Evolutionary conservation across 2,113 vertebrate species (phyloP).

Genomic region (Pseudopipra pipra): DNA sequence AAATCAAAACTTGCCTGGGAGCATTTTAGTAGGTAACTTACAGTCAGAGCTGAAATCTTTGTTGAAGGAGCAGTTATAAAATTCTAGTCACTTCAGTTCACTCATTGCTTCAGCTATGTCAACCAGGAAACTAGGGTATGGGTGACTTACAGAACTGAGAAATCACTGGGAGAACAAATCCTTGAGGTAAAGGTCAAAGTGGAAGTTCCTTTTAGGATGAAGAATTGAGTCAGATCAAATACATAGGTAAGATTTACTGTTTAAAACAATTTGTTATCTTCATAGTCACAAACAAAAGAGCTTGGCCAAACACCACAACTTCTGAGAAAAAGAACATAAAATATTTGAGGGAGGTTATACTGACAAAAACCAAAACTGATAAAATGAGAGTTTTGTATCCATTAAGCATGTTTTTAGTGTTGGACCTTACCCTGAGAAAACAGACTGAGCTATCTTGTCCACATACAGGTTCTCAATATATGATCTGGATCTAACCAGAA

Average conservation of each 20-base stretch:
- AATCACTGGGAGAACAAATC: background rate
- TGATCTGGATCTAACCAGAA: background rate
- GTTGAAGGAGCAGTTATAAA: background rate
- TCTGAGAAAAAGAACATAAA: background rate
- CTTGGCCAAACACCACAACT: background rate
- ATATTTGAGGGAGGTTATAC: background rate
- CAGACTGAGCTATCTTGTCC: background rate
- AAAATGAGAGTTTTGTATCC: background rate
- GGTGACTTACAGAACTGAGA: background rate
- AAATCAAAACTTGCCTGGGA: background rate
- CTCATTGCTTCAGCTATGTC: background rate
- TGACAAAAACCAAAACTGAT: background rate
- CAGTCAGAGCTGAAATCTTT: background rate
- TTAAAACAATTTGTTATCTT: background rate
- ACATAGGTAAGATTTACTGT: background rate
- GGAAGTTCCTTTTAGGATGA: background rate
- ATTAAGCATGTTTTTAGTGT: background rate
- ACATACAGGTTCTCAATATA: background rate
- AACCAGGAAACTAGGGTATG: background rate
- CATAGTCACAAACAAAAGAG: background rate
- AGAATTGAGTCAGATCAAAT: background rate
- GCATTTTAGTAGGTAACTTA: background rate
- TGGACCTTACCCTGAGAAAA: background rate
- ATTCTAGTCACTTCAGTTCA: background rate
- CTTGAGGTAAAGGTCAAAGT: background rate